Evolutionary conservation across 2,888 invertebrate genomes (phyloP).

Genomic region (Cryptocephalus primarius): DNA sequence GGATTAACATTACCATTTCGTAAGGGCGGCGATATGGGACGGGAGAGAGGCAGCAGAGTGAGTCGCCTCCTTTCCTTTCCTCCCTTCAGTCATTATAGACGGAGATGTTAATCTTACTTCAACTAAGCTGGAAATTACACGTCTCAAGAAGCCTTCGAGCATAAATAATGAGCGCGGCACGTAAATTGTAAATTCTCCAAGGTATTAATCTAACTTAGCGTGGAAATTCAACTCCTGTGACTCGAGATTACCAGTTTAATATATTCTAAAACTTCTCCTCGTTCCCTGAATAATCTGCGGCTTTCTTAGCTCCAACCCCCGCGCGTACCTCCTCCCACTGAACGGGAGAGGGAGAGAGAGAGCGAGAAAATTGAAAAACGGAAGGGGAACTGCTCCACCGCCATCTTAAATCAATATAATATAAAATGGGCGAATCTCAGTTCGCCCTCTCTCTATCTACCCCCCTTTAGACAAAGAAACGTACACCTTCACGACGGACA

Average conservation of each 20-base stretch:
- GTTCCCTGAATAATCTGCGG: slow-evolving; percentile 30
- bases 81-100: slow-evolving; percentile 18
- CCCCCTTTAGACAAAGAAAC: slow-evolving; percentile 31
- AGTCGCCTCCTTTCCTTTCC: slow-evolving; percentile 12
- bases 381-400: slow-evolving; percentile 23
- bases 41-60: too few relatives aligned
- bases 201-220: slow-evolving; percentile 42
- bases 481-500: neutral
- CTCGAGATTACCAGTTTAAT: slow-evolving; percentile 40
- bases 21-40: too few relatives aligned
- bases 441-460: slow-evolving; percentile 8
- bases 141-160: slow-evolving; percentile 38
- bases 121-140: slow-evolving; percentile 34
- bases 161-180: slow-evolving; percentile 38
- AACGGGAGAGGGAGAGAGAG: slow-evolving; percentile 6
- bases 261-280: slow-evolving; percentile 39
- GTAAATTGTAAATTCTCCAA: slow-evolving; percentile 40
- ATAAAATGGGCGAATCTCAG: slow-evolving; percentile 39
- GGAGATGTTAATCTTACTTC: slow-evolving; percentile 33
- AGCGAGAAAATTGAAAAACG: slow-evolving; percentile 17
- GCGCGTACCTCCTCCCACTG: slow-evolving; percentile 4
- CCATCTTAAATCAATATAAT: slow-evolving; percentile 40
- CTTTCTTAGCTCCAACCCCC: slow-evolving; percentile 3
- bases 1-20: slow-evolving; percentile 14
- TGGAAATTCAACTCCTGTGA: slow-evolving; percentile 39